Percentiles rank a stretch among this genome's conserved stretches.
Evolutionary conservation across 2,113 vertebrate species (phyloP).

Genomic region (Syngnathus scovelli): DNA sequence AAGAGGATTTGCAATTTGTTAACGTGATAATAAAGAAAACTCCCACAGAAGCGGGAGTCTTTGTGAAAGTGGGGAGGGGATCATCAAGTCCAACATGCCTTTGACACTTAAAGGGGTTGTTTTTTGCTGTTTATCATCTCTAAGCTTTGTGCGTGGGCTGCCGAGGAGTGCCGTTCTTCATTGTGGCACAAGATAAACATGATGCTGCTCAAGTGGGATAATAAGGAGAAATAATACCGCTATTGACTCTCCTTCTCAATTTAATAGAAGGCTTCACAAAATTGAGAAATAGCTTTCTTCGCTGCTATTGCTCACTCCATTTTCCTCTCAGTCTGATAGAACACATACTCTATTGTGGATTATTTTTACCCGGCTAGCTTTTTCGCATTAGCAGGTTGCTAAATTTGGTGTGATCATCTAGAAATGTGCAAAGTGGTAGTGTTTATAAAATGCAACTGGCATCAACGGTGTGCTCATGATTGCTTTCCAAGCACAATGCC

Average conservation of each 20-base stretch:
- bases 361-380: background rate
- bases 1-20: constrained; percentile 39
- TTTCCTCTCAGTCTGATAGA: too few species aligned
- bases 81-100: constrained; percentile 31
- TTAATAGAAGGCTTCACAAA: background rate
- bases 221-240: constrained; percentile 3
- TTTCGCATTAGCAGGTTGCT: background rate
- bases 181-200: background rate
- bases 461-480: background rate
- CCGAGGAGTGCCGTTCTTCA: constrained; percentile 14
- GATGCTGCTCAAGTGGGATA: constrained; percentile 11
- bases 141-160: constrained; percentile 16
- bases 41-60: constrained; percentile 29
- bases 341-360: too few species aligned
- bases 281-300: background rate
- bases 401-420: background rate
- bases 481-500: background rate
- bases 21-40: constrained; percentile 26
- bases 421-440: too few species aligned
- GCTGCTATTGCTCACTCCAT: constrained; percentile 13
- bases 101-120: constrained; percentile 35
- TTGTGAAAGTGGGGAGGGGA: constrained; percentile 25
- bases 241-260: constrained; percentile 1
- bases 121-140: constrained; percentile 40
- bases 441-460: background rate